phyloP scores from a whole-genome alignment of 1,140 invertebrate species.

The Drosophila bocqueti region DNA sequence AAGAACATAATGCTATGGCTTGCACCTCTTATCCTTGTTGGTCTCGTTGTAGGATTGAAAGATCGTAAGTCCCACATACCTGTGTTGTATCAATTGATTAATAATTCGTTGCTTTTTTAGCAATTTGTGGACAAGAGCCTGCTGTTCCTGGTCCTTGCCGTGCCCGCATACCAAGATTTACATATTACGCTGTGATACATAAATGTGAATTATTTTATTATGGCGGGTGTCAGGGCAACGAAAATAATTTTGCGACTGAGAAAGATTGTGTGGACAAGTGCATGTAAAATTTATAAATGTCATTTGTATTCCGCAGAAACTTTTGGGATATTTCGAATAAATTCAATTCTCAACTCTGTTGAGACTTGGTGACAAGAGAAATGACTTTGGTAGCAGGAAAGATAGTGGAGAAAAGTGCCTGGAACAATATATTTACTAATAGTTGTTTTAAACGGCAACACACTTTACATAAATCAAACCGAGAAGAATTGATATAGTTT shows the following conservation, averaged over 20 bases:
- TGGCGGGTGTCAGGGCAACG: neutral
- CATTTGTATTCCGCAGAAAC: no score
- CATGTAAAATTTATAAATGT: neutral
- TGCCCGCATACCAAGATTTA: rapidly evolving
- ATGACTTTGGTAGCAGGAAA: no score
- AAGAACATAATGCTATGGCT: neutral
- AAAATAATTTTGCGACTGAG: neutral
- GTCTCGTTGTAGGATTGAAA: neutral
- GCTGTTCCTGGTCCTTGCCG: neutral
- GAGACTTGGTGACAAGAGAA: no score
- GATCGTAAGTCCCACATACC: neutral
- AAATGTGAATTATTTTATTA: rapidly evolving
- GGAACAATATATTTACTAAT: no score
- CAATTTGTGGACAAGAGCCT: neutral
- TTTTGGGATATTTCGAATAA: neutral
- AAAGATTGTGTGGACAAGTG: neutral
- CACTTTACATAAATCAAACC: no score
- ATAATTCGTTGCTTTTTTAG: neutral
- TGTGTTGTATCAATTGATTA: neutral
- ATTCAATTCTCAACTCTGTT: neutral
- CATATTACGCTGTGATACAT: rapidly evolving
- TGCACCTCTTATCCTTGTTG: neutral
- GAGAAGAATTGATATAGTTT: no score
- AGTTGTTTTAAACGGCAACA: no score
- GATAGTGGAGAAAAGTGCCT: no score